Base-by-base conservation (phyloP, 2,888 invertebrate species). In the Tanytarsus gracilentus region DNA sequence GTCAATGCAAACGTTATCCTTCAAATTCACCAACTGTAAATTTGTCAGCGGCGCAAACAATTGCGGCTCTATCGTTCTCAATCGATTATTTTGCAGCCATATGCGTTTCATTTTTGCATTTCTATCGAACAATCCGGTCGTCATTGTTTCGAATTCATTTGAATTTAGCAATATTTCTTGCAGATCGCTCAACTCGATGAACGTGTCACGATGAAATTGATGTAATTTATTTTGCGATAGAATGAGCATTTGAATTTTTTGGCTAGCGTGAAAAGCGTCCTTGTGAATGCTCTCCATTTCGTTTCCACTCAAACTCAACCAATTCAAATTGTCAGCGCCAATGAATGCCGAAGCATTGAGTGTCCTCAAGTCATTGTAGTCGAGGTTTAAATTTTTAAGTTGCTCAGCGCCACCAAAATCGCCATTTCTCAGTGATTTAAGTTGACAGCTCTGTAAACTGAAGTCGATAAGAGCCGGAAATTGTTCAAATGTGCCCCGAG, bases 151-250 rank as follows among this genome's bases (percentile, higher is more conserved):
- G 16, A 55, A 40, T n/a, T 23, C 14, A 26, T 55, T 55, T 23
- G 16, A 11, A 26, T 55, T 16, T 1, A 55, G 26, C 14, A 55
- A 40, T 40, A 55, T 55, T 18, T 44, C 44, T 18, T 44, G 44
- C 16, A 44, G 21, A 44, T 44, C 44, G 23, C 11, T 18, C 18
- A 55, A 27, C 6, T 36, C 23, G 26, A 14, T 16, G 11, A 55
- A 55, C 16, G 33, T 30, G 14, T 30, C 33, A 25, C 16, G 27
- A 18, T 14, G 55, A 4, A 55, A 21, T 40, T 55, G 26, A 39
- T 39, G 40, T 26, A 55, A 16, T 55, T 55, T 55, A 55, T 55
- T 55, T 55, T 55, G 55, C 26, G 55, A 55, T 11, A 55, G 18
- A 14, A 55, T 40, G 8, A 55, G 55, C 55, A 55, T 55, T 55